These are phyloP conservation scores for Saccostrea echinata DNA, from an alignment of 1,140 invertebrate genomes.

Conservation along the genomic window DNA sequence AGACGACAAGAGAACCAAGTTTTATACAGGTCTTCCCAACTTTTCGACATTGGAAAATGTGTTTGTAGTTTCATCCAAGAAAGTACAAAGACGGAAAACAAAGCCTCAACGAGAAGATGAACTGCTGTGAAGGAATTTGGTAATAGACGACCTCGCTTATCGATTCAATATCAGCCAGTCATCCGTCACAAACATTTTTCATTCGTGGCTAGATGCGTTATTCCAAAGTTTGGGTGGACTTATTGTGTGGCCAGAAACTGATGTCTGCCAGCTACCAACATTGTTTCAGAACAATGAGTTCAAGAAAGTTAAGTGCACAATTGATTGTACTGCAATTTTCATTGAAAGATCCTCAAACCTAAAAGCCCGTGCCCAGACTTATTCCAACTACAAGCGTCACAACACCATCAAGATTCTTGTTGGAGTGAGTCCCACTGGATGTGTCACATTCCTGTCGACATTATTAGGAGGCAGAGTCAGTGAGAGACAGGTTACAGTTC, in stretches of 20 bases:
- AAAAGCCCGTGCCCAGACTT: too few species aligned
- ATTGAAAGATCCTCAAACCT: constrained; percentile 37
- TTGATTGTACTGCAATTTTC: constrained; percentile 43
- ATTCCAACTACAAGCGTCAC: constrained; percentile 55
- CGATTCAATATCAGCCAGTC: background rate
- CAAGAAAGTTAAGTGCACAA: constrained; percentile 11
- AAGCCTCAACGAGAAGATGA: background rate
- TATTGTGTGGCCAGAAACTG: constrained; percentile 27
- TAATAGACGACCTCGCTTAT: background rate
- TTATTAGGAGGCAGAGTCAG: constrained; percentile 53
- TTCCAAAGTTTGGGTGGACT: background rate
- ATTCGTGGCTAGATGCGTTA: background rate
- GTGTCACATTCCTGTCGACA: constrained; percentile 55
- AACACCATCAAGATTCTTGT: constrained; percentile 55
- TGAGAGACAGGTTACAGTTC: constrained; percentile 58
- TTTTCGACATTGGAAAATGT: background rate
- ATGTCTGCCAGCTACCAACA: background rate
- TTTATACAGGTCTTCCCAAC: background rate
- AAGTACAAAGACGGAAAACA: background rate
- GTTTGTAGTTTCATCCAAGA: background rate
- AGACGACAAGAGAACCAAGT: background rate
- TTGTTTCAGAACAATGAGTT: constrained; percentile 31
- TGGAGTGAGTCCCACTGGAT: too few species aligned
- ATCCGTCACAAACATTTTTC: background rate
- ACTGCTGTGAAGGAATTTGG: constrained; percentile 7